phyloP scores from a whole-genome alignment of 2,113 vertebrate species.

The Melanotaenia duboulayi region DNA sequence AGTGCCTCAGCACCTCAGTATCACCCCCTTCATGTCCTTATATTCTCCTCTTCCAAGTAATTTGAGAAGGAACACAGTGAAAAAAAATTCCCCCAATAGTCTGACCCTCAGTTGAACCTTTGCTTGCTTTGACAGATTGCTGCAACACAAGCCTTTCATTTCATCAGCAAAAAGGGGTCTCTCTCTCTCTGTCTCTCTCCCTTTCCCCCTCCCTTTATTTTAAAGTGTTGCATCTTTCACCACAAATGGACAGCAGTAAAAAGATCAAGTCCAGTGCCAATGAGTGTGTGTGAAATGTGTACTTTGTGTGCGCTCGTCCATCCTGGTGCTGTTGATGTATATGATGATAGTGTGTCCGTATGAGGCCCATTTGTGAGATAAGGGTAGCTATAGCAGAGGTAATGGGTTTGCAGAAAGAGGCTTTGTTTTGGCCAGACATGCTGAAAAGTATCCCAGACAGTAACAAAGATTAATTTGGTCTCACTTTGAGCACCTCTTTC shows the following conservation, averaged over 20 bases:
- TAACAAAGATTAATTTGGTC: conserved; percentile 56
- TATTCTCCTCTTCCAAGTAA: conserved; percentile 55
- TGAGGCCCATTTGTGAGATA: conserved; percentile 70
- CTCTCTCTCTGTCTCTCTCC: background rate
- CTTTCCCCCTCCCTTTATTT: background rate
- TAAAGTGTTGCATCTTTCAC: conserved; percentile 69
- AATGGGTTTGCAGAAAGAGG: conserved; percentile 51
- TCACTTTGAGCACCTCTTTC: conserved; percentile 46
- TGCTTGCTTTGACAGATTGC: conserved; percentile 73
- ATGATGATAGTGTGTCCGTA: conserved; percentile 64
- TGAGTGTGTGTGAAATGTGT: conserved; percentile 51
- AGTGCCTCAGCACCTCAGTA: conserved; percentile 22
- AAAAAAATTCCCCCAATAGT: conserved; percentile 52
- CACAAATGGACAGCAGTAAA: conserved; percentile 66
- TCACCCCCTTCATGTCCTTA: conserved; percentile 39
- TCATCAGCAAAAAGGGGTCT: conserved; percentile 52
- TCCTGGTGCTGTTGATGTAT: conserved; percentile 59
- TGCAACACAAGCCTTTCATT: conserved; percentile 73
- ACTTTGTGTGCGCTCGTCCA: conserved; percentile 61
- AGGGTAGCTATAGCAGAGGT: conserved; percentile 58
- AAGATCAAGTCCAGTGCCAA: conserved; percentile 71
- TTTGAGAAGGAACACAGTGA: conserved; percentile 60
- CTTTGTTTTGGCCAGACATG: conserved; percentile 65
- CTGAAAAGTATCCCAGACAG: conserved; percentile 48
- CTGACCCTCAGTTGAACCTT: conserved; percentile 80